These are phyloP conservation scores for Damaliscus lunatus DNA, from an alignment of 2,113 vertebrate species.

Conservation along the genomic window DNA sequence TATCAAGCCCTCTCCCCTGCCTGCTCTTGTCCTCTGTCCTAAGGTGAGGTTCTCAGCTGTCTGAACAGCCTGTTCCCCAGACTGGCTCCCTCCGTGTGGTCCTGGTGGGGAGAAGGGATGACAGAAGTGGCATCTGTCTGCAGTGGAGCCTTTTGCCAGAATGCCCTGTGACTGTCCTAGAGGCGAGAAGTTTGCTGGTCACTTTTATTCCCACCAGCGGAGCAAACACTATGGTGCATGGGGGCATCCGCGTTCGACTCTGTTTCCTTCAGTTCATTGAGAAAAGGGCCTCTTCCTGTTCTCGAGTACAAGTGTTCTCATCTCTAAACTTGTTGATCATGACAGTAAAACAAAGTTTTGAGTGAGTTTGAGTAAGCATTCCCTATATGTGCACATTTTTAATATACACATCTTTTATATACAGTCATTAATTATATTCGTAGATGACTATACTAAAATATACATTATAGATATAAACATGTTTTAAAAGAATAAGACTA, in stretches of 20 bases:
- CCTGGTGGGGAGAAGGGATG: neutral
- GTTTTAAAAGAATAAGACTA: neutral
- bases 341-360: neutral
- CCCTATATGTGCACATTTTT: neutral
- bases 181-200: too few species aligned
- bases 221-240: rapidly evolving
- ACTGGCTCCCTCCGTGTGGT: neutral
- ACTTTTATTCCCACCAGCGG: too few species aligned
- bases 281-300: neutral
- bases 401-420: neutral
- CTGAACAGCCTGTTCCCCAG: too few species aligned
- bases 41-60: neutral
- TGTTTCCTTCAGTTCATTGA: neutral
- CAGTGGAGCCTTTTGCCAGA: too few species aligned
- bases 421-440: too few species aligned
- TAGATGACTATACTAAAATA: too few species aligned
- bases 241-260: neutral
- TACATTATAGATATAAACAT: neutral
- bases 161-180: neutral
- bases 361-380: neutral
- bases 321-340: neutral
- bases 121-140: rapidly evolving
- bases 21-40: neutral
- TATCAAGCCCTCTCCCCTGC: neutral
- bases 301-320: neutral